Evolutionary conservation across 2,888 invertebrate species (phyloP), one percentile per base, ranked within the genome.

Genomic region (Apamea monoglypha): DNA sequence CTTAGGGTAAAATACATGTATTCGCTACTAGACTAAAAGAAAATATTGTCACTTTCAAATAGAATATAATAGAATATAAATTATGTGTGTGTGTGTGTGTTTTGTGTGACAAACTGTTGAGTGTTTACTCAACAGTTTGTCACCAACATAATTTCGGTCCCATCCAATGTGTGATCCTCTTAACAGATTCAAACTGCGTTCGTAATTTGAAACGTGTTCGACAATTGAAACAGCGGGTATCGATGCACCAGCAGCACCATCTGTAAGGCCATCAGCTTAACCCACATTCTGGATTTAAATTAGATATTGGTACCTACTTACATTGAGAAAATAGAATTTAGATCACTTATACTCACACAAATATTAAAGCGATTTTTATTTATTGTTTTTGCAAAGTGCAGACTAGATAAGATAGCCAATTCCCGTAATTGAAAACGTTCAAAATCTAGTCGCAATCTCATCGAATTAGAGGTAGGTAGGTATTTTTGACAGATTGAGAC

Each of bases 191-290:
- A 91, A 92, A 94, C 94, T 92, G 93, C 91, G 91, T 94, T 94
- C 93, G 91, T 94, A 94, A 94, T 95, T 94, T 91, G 93, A 94
- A 95, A 94, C 93, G 95, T 95, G 95, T 96, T 94, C 93, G 92
- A 94, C 94, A 95, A 95, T 96, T 95, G 95, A 96, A 96, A 95
- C 96, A 96, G 96, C 96, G 92, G 96, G 96, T 94, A 94, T 94
- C 93, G 91, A 92, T 94, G 92, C 92, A 90, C 84, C 87, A 90
- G 90, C 90, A 89, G 89, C 90, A 89, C 86, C 94, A 94, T 94
- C 94, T 91, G 87, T 91, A 92, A 92, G 92, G 92, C 87, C 93
- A 94, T 94, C 94, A 91, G 88, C 91, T 90, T 90, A 93, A 91
- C 94, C 95, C 91, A 94, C 91, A 94, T 94, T 93, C 82, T 66